These are phyloP conservation scores for Luperina nickerlii DNA, from an alignment of 2,888 invertebrate genomes.

Conservation along the genomic window DNA sequence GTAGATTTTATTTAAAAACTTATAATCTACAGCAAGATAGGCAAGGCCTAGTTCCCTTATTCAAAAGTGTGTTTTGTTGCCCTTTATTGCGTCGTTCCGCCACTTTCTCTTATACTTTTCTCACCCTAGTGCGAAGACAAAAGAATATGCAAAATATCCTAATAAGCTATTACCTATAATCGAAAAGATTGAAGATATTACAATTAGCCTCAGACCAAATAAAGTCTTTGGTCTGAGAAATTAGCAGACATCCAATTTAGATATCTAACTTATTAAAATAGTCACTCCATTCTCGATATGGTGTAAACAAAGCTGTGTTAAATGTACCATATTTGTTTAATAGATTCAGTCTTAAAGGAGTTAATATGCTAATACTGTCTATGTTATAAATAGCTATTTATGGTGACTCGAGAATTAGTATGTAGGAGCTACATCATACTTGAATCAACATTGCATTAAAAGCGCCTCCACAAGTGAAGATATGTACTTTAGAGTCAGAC, in stretches of 20 bases:
- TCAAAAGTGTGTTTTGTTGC: not conserved
- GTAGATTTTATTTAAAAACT: not conserved
- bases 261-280: not conserved
- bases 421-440: slow-evolving; percentile 2
- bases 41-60: not conserved
- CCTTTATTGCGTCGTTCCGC: not conserved
- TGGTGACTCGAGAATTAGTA: slow-evolving; percentile 3
- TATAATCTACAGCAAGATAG: not conserved
- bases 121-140: not conserved
- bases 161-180: not conserved
- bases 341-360: not conserved
- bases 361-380: not conserved
- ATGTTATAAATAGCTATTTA: slow-evolving; percentile 11
- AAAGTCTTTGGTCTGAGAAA: too few relatives aligned
- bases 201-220: not conserved
- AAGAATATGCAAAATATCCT: not conserved
- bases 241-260: not conserved
- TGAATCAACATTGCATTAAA: not conserved
- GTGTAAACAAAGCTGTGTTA: not conserved
- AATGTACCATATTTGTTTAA: not conserved
- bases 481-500: not conserved
- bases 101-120: not conserved
- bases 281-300: not conserved
- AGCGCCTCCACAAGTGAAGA: not conserved
- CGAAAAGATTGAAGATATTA: not conserved